A percentile compares a stretch with the other conserved stretches of the same genome.
phyloP scores from a whole-genome alignment of 1,140 invertebrate species.

The Bombus confusus region DNA sequence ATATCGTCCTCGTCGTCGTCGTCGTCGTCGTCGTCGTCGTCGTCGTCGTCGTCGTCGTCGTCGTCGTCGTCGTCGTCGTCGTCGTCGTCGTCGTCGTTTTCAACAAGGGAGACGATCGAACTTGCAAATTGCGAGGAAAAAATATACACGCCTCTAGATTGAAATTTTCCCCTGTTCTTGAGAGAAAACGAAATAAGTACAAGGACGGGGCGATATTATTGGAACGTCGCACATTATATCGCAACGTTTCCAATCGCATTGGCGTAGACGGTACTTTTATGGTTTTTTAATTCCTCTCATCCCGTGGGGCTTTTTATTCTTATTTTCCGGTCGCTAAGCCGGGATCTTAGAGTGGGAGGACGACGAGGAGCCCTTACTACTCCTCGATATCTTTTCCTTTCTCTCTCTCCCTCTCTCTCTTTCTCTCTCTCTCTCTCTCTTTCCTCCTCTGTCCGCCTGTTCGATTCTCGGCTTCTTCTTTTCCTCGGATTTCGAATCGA shows the following conservation, averaged over 20 bases:
- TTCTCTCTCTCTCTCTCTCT: neutral
- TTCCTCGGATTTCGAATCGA: too few relatives aligned
- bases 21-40: too few relatives aligned
- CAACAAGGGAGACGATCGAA: neutral
- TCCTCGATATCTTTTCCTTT: slow-evolving; percentile 14
- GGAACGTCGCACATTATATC: too few relatives aligned
- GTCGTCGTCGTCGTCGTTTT: too few relatives aligned
- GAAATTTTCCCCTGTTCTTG: slow-evolving; percentile 4
- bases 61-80: too few relatives aligned
- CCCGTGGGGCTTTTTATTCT: neutral
- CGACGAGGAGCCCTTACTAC: neutral
- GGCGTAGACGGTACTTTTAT: slow-evolving; percentile 34
- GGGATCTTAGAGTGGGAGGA: neutral
- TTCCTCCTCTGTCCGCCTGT: neutral
- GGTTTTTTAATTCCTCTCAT: slow-evolving; percentile 45
- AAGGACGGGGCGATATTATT: neutral
- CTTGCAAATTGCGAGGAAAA: slow-evolving; percentile 15
- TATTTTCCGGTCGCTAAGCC: slow-evolving; percentile 22
- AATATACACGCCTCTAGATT: neutral
- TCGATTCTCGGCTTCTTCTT: slow-evolving; percentile 4
- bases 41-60: too few relatives aligned
- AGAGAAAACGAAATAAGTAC: neutral
- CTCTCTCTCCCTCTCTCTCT: neutral
- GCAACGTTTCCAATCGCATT: slow-evolving; percentile 14
- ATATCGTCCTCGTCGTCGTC: too few relatives aligned